These are phyloP conservation scores for Hepsetus odoe DNA, from an alignment of 2,113 vertebrate genomes.

Conservation along the genomic window DNA sequence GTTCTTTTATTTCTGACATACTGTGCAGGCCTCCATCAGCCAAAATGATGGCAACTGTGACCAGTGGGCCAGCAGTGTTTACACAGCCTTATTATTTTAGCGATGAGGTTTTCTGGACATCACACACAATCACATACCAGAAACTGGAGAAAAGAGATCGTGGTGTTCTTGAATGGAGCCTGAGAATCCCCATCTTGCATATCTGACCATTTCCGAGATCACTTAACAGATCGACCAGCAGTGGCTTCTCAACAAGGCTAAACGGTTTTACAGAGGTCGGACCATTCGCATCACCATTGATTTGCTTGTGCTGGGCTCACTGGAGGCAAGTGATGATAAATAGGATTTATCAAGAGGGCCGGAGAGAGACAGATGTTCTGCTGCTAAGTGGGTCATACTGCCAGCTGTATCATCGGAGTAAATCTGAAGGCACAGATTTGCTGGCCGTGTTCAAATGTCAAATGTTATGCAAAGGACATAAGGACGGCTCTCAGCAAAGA, in stretches of 20 bases:
- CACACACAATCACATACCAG: neutral
- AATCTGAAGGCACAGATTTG: slow-evolving; percentile 46
- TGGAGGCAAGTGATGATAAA: neutral
- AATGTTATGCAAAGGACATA: slow-evolving; percentile 46
- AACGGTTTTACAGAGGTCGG: neutral
- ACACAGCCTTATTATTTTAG: no score
- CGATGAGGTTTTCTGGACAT: neutral
- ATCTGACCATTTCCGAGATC: no score
- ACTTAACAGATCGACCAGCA: neutral
- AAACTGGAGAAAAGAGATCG: neutral
- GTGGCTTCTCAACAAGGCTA: neutral
- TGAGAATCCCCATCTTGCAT: neutral
- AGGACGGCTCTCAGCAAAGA: slow-evolving; percentile 13
- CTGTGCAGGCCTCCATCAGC: no score
- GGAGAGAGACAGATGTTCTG: slow-evolving; percentile 55
- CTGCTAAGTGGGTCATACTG: slow-evolving; percentile 63
- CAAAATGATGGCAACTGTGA: no score
- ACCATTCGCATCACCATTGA: slow-evolving; percentile 1
- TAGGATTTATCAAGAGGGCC: no score
- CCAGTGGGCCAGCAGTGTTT: no score
- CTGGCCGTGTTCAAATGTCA: slow-evolving; percentile 38
- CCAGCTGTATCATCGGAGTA: slow-evolving; percentile 46
- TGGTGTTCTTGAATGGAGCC: neutral
- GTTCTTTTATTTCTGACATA: no score
- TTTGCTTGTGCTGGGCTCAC: slow-evolving; percentile 32